Percentiles rank a stretch among this genome's conserved stretches.
phyloP scores from a whole-genome alignment of 2,113 vertebrate species.

The Panurus biarmicus region DNA sequence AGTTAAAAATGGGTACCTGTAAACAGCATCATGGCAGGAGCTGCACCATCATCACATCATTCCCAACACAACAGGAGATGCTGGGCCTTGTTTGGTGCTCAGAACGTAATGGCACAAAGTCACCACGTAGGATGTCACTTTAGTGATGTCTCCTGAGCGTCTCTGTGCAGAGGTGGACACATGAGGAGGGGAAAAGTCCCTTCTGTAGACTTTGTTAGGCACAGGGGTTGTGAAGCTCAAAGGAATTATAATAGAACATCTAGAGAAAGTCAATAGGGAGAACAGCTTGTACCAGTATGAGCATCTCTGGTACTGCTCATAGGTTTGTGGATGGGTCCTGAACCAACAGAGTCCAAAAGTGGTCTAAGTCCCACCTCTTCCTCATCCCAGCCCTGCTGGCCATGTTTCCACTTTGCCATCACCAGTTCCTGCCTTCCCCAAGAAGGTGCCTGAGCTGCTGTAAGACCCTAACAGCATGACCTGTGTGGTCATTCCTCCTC shows the following conservation, averaged over 20 bases:
- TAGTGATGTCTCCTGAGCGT: neutral
- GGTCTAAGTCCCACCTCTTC: neutral
- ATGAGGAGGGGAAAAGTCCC: neutral
- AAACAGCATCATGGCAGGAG: neutral
- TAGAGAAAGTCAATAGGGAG: neutral
- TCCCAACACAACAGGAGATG: neutral
- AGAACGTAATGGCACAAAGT: neutral
- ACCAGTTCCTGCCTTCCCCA: neutral
- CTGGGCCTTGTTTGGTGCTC: neutral
- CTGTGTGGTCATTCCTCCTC: neutral
- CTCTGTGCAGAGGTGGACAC: neutral
- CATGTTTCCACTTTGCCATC: neutral
- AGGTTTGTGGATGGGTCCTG: neutral
- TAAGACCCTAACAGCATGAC: neutral
- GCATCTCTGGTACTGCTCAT: neutral
- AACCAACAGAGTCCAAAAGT: rapidly evolving
- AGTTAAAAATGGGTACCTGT: neutral
- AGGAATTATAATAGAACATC: neutral
- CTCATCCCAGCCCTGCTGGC: neutral
- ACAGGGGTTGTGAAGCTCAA: neutral
- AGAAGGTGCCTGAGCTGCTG: neutral
- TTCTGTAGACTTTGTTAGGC: neutral
- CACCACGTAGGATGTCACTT: neutral
- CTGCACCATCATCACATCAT: neutral
- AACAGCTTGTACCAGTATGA: neutral